Evolutionary conservation across 2,113 vertebrate genomes (phyloP).

Genomic region (Calidris pugnax): DNA sequence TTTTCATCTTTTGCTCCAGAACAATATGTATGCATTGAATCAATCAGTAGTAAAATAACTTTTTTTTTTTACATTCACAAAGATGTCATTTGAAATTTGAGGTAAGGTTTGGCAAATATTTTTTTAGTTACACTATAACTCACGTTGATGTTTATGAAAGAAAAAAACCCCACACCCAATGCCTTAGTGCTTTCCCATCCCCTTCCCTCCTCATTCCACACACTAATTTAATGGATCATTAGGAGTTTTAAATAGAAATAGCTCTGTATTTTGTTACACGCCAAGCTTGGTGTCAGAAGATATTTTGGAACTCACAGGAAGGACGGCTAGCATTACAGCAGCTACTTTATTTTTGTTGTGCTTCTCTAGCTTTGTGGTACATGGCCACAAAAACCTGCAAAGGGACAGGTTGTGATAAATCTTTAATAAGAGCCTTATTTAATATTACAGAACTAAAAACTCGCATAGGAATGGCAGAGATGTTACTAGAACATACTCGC

Average conservation of each 20-base stretch:
- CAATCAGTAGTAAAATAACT: background rate
- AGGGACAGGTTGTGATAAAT: slow-evolving; percentile 29
- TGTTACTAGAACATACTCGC: background rate
- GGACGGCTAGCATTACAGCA: background rate
- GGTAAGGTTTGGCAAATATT: background rate
- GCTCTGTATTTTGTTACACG: background rate
- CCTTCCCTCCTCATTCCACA: background rate
- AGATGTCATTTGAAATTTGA: background rate
- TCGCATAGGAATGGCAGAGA: background rate
- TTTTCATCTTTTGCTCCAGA: background rate
- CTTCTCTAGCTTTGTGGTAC: background rate
- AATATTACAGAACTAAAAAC: slow-evolving; percentile 19
- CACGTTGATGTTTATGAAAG: background rate
- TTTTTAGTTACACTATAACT: background rate
- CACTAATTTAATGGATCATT: background rate
- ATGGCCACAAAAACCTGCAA: background rate
- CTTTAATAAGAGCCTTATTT: slow-evolving; percentile 40
- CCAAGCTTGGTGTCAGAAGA: background rate
- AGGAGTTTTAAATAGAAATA: slow-evolving; percentile 2
- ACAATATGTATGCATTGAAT: background rate
- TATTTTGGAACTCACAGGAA: slow-evolving; percentile 1
- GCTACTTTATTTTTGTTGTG: background rate
- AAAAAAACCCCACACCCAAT: background rate
- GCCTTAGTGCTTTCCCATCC: background rate
- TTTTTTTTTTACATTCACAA: background rate